Conservation (phyloP, 2,797 vertebrate species). For the Tapirus indicus region DNA sequence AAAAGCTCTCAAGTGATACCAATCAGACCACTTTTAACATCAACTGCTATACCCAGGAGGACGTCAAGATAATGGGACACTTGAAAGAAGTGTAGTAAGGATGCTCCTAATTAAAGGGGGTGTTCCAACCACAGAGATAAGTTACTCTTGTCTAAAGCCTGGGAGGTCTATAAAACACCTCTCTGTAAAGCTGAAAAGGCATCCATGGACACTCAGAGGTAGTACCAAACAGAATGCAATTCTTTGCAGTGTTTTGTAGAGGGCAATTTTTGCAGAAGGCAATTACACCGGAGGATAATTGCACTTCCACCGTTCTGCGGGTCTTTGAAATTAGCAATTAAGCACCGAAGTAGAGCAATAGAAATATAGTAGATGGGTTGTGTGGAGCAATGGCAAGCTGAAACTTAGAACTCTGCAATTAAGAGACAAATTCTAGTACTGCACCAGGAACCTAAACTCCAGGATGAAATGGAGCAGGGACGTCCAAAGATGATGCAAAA, state of each 20-base stretch:
- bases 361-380: slow-evolving; percentile 6
- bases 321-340: slow-evolving; percentile 68
- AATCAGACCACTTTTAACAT: neutral
- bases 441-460: neutral
- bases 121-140: neutral
- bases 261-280: slow-evolving; percentile 51
- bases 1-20: slow-evolving; percentile 47
- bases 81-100: neutral
- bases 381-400: neutral
- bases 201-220: slow-evolving; percentile 26
- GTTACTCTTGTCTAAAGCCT: neutral
- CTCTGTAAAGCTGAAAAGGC: neutral
- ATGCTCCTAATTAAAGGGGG: neutral
- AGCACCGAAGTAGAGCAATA: slow-evolving; percentile 27
- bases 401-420: slow-evolving; percentile 29
- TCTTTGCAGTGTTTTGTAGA: slow-evolving; percentile 42
- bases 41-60: slow-evolving; percentile 10
- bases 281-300: slow-evolving; percentile 24
- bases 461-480: neutral
- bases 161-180: neutral
- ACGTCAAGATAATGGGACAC: neutral
- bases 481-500: neutral
- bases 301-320: slow-evolving; percentile 14
- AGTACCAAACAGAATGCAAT: slow-evolving; percentile 22
- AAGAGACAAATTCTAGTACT: neutral